Evolutionary conservation across 2,888 invertebrate species (phyloP).

Genomic region (Coelopa pilipes): DNA sequence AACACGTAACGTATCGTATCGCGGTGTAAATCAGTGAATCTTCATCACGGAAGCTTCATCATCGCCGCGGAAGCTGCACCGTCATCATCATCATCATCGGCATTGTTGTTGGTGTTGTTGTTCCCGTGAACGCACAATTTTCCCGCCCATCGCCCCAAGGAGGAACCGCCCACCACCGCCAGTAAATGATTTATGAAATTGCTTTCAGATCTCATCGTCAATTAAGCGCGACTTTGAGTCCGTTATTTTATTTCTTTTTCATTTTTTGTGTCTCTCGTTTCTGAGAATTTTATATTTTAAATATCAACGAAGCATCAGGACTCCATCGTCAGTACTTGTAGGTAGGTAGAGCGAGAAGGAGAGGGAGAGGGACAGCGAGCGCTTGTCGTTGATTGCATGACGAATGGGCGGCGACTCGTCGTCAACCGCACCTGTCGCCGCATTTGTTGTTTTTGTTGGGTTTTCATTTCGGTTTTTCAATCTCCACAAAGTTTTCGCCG

Average conservation of each 20-base stretch:
- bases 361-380: no score
- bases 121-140: conserved; percentile 12
- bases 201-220: conserved; percentile 55
- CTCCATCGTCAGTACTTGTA: not conserved
- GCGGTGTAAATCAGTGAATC: not conserved
- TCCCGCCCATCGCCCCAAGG: conserved; percentile 12
- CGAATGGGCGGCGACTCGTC: not conserved
- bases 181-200: conserved; percentile 66
- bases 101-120: not conserved
- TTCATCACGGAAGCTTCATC: conserved; percentile 13
- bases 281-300: conserved; percentile 15
- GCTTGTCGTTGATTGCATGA: not conserved
- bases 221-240: conserved; percentile 46
- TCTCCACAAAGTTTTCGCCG: no score
- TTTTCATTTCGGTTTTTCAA: no score
- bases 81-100: not conserved
- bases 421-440: conserved; percentile 6
- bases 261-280: not conserved
- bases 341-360: not conserved
- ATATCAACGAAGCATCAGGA: not conserved
- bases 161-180: conserved; percentile 39
- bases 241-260: not conserved
- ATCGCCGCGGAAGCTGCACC: not conserved
- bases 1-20: conserved; percentile 12
- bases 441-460: no score